phyloP scores from a whole-genome alignment of 2,888 invertebrate genomes.

The Hyposoter didymator region DNA sequence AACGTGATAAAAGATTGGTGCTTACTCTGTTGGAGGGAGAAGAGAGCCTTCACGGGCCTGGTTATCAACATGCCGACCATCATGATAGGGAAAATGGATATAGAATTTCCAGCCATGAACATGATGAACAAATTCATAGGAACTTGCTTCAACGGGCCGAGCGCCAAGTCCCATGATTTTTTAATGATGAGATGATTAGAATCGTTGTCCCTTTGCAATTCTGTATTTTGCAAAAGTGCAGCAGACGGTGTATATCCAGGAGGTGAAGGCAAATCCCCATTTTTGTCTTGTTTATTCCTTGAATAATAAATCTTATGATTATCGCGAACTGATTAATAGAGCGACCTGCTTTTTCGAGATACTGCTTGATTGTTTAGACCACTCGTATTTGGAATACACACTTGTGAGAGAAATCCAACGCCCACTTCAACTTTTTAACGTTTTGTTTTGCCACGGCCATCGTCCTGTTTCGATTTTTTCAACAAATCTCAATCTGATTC shows the following conservation, averaged over 20 bases:
- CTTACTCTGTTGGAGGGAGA: slow-evolving; percentile 91
- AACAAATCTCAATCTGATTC: slow-evolving; percentile 12
- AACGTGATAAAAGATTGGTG: slow-evolving; percentile 3
- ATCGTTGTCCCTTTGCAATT: slow-evolving; percentile 93
- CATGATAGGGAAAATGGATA: slow-evolving; percentile 99
- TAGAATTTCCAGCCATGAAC: slow-evolving; percentile 99
- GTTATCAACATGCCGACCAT: slow-evolving; percentile 99
- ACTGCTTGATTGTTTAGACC: background rate
- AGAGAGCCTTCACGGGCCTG: slow-evolving; percentile 97
- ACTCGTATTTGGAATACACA: slow-evolving; percentile 68
- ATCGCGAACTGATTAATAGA: background rate
- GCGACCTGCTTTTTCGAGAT: background rate
- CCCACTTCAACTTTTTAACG: slow-evolving; percentile 80
- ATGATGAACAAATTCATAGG: slow-evolving; percentile 99
- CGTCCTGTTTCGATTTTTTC: slow-evolving; percentile 4
- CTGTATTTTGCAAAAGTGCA: slow-evolving; percentile 88
- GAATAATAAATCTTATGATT: slow-evolving; percentile 58
- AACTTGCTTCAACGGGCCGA: slow-evolving; percentile 97
- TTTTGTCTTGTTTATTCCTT: slow-evolving; percentile 82
- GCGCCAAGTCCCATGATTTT: slow-evolving; percentile 98
- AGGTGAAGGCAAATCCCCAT: slow-evolving; percentile 89
- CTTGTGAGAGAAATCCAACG: slow-evolving; percentile 81
- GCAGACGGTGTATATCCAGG: slow-evolving; percentile 93
- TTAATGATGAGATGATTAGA: slow-evolving; percentile 94
- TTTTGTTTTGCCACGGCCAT: slow-evolving; percentile 73